Base-by-base conservation (phyloP, 2,797 vertebrate species). In the Xiphophorus birchmanni region DNA sequence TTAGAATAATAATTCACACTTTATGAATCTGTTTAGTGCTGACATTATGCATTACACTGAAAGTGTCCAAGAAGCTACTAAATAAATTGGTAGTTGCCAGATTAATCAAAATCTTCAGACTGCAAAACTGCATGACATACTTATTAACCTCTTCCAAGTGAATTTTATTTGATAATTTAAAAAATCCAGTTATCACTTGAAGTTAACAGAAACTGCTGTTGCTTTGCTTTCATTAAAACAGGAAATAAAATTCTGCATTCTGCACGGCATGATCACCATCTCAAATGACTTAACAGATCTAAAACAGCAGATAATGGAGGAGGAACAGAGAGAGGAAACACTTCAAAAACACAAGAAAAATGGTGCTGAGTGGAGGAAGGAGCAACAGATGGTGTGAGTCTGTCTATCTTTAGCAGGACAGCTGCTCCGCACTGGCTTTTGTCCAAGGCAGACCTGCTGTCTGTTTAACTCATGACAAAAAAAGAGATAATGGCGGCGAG, bases 321-420 rank as follows among this genome's bases (percentile, higher is more conserved):
- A 48, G 60, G 75, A 82, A 81, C 47, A 52, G 32, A 40, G 48
- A 83, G 71, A 86, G 76, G 84, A 88, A 84, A 87, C 23, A 60
- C 75, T 80, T 8, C 21, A 76, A 75, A 73, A 37, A 60, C 2
- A 42, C 42, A 56, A 29, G 15, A 77, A n/a, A 83, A 40, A 78
- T 5, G 72, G 58, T 4, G 9, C 63, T 74, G 74, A 71, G 47
- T 73, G 40, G 77, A 87, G 75, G 83, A 86, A 82, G 78, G 81
- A 86, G 83, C 86, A 89, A 86, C 92, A 93, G 90, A 92, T 92
- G 91, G 89, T 82, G 83, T 82, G 15, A 73, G 77, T 90, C 81
- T 77, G 87, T 90, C 84, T 86, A 83, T 92, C 77, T 88, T 89
- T 85, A 90, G 84, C 84, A 80, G 82, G 88, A 87, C 92, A 93